Evolutionary conservation across 37 sponge, comb jelly and placozoan species (phyloP).

Genomic region (Aphrocallistes beatrix): DNA sequence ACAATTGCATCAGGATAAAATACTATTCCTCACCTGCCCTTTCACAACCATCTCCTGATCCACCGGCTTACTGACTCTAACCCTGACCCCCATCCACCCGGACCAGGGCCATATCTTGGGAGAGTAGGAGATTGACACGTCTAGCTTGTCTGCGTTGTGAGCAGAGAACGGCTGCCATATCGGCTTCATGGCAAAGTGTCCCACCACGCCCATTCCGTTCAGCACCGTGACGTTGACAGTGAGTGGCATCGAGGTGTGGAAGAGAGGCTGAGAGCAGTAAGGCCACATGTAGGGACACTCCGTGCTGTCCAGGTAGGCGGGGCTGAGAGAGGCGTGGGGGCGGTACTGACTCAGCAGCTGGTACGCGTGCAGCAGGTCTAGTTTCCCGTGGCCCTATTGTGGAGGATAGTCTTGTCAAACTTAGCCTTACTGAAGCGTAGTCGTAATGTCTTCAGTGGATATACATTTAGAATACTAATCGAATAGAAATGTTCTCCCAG

Average conservation of each 20-base stretch:
- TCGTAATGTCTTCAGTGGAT: too few relatives aligned
- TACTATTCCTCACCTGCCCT: conserved; percentile 29
- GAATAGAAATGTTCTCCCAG: too few relatives aligned
- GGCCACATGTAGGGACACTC: conserved; percentile 99
- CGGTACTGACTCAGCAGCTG: conserved; percentile 58
- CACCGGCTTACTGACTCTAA: conserved; percentile 55
- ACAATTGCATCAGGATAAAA: neutral
- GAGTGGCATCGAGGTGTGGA: conserved; percentile 73
- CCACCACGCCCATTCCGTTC: conserved; percentile 95
- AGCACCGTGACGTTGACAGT: conserved; percentile 91
- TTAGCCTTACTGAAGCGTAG: too few relatives aligned
- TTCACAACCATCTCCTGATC: conserved; percentile 29
- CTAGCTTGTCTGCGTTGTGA: conserved; percentile 51
- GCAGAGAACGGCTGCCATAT: conserved; percentile 69
- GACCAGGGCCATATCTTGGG: conserved; percentile 94
- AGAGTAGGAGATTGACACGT: conserved; percentile 75
- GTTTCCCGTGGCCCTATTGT: conserved; percentile 63
- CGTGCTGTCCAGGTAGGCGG: conserved; percentile 78
- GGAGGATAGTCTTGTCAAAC: too few relatives aligned
- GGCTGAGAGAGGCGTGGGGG: conserved; percentile 80
- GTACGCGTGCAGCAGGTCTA: conserved; percentile 78
- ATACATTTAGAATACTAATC: too few relatives aligned
- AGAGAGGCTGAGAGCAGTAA: conserved; percentile 92
- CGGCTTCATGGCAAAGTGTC: conserved; percentile 62
- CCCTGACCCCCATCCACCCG: conserved; percentile 71